Evolutionary conservation across 1,140 invertebrate species (phyloP).

Genomic region (Leptoteleia sp.): DNA sequence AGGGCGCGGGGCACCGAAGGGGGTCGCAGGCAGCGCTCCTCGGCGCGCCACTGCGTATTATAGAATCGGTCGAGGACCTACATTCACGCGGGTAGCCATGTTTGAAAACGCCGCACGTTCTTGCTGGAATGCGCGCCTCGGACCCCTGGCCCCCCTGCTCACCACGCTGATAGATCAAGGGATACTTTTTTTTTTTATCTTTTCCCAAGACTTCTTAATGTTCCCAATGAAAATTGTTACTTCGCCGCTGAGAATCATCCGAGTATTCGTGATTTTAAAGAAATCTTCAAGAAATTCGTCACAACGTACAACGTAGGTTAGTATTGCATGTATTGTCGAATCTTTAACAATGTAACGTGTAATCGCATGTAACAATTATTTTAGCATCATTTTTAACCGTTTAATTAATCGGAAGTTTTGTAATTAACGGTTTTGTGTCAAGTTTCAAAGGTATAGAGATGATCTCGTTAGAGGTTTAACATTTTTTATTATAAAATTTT

Average conservation of each 20-base stretch:
- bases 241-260: background rate
- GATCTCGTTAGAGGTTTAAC: too few species aligned
- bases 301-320: too few species aligned
- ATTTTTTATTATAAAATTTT: too few species aligned
- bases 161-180: conserved; percentile 27
- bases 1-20: conserved; percentile 57
- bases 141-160: conserved; percentile 54
- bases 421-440: too few species aligned
- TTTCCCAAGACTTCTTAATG: conserved; percentile 32
- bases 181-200: conserved; percentile 21
- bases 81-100: conserved; percentile 79
- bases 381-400: too few species aligned
- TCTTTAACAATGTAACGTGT: too few species aligned
- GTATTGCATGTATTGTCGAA: too few species aligned
- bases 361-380: too few species aligned
- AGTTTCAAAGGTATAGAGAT: too few species aligned
- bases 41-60: conserved; percentile 68
- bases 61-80: conserved; percentile 80
- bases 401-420: too few species aligned
- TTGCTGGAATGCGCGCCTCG: conserved; percentile 78
- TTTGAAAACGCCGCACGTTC: conserved; percentile 77
- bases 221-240: conserved; percentile 32
- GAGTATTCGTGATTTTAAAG: too few species aligned
- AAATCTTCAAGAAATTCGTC: too few species aligned
- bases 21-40: conserved; percentile 48